Evolutionary conservation across 2,113 vertebrate genomes (phyloP), one percentile per base, ranked within the genome.

Genomic region (Pao palembangensis): DNA sequence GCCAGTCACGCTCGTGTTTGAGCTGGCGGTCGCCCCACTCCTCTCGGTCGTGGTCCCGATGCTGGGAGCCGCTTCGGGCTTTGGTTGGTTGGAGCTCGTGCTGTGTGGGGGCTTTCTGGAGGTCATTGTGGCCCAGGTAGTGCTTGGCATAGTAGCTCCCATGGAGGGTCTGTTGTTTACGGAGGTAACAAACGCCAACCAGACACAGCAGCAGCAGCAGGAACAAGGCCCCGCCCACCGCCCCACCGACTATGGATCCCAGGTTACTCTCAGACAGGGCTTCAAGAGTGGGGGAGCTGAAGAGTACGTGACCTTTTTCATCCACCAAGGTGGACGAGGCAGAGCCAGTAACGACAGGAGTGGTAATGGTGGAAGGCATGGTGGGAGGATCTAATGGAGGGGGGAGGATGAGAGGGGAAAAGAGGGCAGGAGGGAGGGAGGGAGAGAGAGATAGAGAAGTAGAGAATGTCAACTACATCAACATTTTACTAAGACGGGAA

Each of bases 371-470:
- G 90, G 94, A 94, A 88, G 93, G 93, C 87, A 94, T 93, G 91
- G 94, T 93, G 91, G 96, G 95, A 94, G 96, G 96, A 94, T 98
- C 96, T 99, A 95, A 95, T 95, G 93, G 91, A 93, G 86, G 93
- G 46, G 73, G 93, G 88, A 89, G 88, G 68, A 79, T 54, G 47
- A 78, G 71, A 64, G 57, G 72, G 81, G 91, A 92, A 89, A 82
- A 88, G 90, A 87, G 90, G 90, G 91, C 91, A 85, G 51, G 90
- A 86, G 61, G 70, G 75, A 76, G 92, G 91, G 88, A 91, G 92
- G 7, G 60, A 69, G 76, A 75, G 92, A 92, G 88, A 91, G 92
- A 91, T 89, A 92, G 90, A 97, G 90, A 92, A 86, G 95, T 90
- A 95, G 91, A 91, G 92, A 98, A 92, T 94, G 94, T 88, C 85